Conservation (phyloP, 2,888 invertebrate species). For the Anarsia innoxiella region DNA sequence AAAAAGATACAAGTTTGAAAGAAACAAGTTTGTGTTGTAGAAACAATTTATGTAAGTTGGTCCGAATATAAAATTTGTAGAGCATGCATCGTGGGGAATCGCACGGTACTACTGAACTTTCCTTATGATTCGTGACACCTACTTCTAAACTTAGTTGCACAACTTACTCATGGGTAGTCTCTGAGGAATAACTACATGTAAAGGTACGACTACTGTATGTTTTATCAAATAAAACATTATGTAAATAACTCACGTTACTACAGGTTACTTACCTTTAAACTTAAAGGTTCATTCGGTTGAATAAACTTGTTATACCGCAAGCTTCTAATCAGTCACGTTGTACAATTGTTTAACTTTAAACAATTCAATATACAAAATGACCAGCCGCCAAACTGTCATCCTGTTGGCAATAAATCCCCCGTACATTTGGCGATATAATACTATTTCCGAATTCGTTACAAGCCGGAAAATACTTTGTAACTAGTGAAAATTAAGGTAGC, state of each 20-base stretch:
- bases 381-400: not conserved
- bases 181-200: no score
- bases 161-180: no score
- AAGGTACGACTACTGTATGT: no score
- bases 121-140: conserved; percentile 19
- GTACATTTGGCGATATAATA: conserved; percentile 7
- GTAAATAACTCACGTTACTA: no score
- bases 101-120: conserved; percentile 15
- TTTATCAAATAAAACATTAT: no score
- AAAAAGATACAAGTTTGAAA: no score
- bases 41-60: conserved; percentile 6
- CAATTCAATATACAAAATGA: not conserved
- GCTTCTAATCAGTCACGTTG: no score
- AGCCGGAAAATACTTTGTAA: conserved; percentile 20
- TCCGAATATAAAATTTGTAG: conserved; percentile 6
- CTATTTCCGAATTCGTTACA: conserved; percentile 17
- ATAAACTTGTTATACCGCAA: no score
- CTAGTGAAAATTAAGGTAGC: conserved; percentile 13
- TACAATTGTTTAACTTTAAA: no score
- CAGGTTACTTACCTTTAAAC: no score
- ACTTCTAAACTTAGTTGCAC: conserved; percentile 10
- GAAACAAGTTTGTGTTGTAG: conserved; percentile 1
- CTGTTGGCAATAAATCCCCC: not conserved
- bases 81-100: conserved; percentile 16
- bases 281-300: no score